Conservation (phyloP, 2,797 vertebrate species). For the Tinamus major region DNA sequence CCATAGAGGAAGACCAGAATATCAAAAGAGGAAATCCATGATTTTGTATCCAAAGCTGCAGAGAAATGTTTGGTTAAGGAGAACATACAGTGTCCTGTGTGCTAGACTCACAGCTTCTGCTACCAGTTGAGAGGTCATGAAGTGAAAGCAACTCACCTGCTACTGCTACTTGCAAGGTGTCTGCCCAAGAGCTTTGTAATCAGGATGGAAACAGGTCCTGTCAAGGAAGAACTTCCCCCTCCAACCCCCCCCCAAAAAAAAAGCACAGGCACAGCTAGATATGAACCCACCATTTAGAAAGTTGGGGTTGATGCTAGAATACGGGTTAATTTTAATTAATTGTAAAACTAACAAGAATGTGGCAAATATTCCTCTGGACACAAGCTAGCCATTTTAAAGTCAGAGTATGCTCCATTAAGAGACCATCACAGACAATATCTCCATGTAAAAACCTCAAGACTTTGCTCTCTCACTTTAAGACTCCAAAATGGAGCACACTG, state of each 20-base stretch:
- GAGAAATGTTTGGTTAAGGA: not conserved
- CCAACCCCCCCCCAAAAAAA: too few relatives aligned
- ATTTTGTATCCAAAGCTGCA: not conserved
- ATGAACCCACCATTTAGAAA: not conserved
- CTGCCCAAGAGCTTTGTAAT: not conserved
- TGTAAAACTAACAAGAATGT: not conserved
- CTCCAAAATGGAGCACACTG: not conserved
- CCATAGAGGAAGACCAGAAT: rapidly evolving
- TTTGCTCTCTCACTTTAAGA: not conserved
- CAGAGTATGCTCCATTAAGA: not conserved
- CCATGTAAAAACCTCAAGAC: not conserved
- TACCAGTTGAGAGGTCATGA: not conserved
- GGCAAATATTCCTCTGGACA: not conserved
- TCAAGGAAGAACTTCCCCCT: too few relatives aligned
- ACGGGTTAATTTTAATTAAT: not conserved
- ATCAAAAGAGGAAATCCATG: not conserved
- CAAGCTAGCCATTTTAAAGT: not conserved
- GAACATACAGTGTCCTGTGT: rapidly evolving
- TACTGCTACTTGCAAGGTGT: not conserved
- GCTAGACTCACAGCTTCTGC: not conserved
- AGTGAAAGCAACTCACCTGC: not conserved
- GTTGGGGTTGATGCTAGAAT: not conserved
- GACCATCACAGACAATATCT: not conserved
- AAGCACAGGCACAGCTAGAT: not conserved
- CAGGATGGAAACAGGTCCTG: not conserved